Percentiles rank a stretch among this genome's conserved stretches.
These are phyloP conservation scores for Parnassius glacialis DNA, from an alignment of 2,888 invertebrate genomes.

Conservation along the genomic window DNA sequence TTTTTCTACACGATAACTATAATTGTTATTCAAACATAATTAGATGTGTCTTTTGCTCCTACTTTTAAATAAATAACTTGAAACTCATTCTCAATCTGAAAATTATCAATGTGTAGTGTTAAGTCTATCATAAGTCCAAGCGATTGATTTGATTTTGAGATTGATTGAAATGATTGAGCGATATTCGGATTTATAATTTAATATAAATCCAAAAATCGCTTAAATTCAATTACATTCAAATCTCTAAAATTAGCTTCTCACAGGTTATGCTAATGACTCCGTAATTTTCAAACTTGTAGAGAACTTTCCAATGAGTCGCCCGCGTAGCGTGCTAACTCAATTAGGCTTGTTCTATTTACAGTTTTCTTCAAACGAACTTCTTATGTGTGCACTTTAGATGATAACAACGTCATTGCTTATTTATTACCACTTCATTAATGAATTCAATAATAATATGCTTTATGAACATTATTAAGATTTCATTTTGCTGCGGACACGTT, in stretches of 20 bases:
- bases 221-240: constrained; percentile 15
- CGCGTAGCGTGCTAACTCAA: constrained; percentile 41
- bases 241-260: constrained; percentile 20
- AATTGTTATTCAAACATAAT: background rate
- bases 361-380: constrained; percentile 31
- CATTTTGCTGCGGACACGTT: constrained; percentile 43
- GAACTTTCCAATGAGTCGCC: constrained; percentile 41
- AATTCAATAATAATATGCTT: constrained; percentile 22
- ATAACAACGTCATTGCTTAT: constrained; percentile 18
- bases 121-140: no score
- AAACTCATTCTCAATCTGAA: no score
- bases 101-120: no score
- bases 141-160: no score
- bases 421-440: constrained; percentile 20
- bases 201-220: background rate
- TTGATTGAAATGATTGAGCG: no score
- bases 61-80: no score
- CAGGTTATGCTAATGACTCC: constrained; percentile 37
- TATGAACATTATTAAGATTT: constrained; percentile 37
- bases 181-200: no score
- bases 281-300: constrained; percentile 38
- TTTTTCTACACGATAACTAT: constrained; percentile 4
- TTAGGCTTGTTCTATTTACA: constrained; percentile 39
- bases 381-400: constrained; percentile 27
- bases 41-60: no score